Evolutionary conservation across 1,140 invertebrate genomes (phyloP).

Genomic region (Trichonephila clavata): DNA sequence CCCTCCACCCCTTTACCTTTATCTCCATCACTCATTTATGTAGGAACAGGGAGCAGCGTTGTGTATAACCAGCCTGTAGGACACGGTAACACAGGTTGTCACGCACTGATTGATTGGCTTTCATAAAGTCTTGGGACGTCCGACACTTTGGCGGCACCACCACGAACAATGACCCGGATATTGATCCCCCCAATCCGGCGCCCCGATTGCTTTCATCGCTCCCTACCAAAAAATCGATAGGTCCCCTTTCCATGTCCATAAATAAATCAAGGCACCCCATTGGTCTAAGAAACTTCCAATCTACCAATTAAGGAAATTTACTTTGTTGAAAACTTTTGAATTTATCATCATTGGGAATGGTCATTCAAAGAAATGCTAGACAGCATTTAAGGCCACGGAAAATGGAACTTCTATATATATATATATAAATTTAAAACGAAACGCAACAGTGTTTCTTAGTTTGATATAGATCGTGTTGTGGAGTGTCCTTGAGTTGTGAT

Average conservation of each 20-base stretch:
- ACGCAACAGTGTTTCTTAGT: conserved; percentile 7
- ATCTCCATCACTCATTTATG: background rate
- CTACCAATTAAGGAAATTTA: background rate
- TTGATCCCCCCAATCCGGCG: conserved; percentile 72
- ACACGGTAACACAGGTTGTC: conserved; percentile 47
- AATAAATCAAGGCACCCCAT: conserved; percentile 44
- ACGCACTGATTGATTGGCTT: conserved; percentile 62
- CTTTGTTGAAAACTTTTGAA: background rate
- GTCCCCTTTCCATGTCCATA: conserved; percentile 29
- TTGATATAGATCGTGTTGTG: background rate
- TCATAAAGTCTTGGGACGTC: conserved; percentile 71
- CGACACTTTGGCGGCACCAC: conserved; percentile 67
- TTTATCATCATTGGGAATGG: background rate
- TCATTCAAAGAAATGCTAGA: background rate
- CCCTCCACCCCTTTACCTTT: background rate
- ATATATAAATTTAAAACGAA: background rate
- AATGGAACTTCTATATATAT: background rate
- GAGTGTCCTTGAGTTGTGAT: background rate
- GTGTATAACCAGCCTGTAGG: background rate
- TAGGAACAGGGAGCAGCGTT: background rate
- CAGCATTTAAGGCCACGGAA: background rate
- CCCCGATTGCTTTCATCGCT: conserved; percentile 70
- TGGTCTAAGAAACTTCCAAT: background rate
- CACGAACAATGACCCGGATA: conserved; percentile 67
- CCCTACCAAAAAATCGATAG: conserved; percentile 31